Conservation (phyloP, 2,113 vertebrate species). For the Microtus ochrogaster region DNA sequence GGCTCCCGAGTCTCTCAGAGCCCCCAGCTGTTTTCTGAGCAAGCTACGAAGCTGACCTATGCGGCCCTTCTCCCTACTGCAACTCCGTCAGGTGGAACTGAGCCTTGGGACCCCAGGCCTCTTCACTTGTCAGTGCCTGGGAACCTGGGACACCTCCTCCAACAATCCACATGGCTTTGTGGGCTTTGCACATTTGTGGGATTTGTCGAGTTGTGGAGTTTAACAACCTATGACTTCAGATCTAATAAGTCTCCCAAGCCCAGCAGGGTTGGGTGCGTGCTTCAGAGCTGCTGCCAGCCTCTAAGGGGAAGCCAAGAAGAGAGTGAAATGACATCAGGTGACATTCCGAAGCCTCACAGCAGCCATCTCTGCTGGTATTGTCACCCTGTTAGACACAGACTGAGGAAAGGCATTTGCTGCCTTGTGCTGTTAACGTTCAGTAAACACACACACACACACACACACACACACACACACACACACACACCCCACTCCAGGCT, state of each 20-base stretch:
- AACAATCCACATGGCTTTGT: not conserved
- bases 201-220: not conserved
- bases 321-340: not conserved
- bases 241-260: not conserved
- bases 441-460: not conserved
- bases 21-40: not conserved
- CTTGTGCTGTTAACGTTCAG: not conserved
- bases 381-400: conserved; percentile 16
- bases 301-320: not conserved
- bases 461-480: not conserved
- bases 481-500: not conserved
- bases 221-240: not conserved
- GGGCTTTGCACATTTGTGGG: not conserved
- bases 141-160: not conserved
- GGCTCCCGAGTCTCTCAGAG: not conserved
- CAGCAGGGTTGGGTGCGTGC: not conserved
- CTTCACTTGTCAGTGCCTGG: not conserved
- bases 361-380: not conserved
- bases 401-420: not conserved
- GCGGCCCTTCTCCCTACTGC: not conserved
- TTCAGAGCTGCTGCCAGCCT: not conserved
- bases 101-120: not conserved
- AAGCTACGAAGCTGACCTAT: not conserved
- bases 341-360: not conserved
- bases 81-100: not conserved